These are phyloP conservation scores for Ceriagrion tenellum DNA, from an alignment of 2,888 invertebrate genomes.

Conservation along the genomic window DNA sequence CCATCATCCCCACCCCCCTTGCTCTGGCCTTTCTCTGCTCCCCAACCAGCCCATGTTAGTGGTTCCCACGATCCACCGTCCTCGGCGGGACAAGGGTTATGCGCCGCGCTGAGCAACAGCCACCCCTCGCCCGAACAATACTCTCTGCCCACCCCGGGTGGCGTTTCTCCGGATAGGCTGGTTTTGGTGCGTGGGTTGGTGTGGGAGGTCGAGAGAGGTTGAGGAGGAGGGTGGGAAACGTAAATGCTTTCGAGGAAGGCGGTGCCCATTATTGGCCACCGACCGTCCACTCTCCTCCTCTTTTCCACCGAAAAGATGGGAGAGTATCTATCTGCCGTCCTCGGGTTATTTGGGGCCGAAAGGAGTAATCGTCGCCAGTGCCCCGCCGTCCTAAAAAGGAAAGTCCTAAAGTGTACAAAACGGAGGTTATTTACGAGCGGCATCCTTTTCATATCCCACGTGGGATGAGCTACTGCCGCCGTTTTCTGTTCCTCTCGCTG, in stretches of 20 bases:
- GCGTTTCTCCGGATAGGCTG: background rate
- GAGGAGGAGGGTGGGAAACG: no score
- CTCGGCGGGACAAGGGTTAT: background rate
- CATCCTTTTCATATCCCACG: conserved; percentile 3
- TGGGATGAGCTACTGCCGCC: background rate
- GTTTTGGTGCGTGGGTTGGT: background rate
- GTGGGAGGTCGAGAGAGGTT: no score
- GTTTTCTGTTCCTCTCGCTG: background rate
- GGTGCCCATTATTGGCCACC: background rate
- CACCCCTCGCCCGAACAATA: background rate
- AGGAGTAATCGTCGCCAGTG: conserved; percentile 25
- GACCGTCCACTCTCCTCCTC: background rate
- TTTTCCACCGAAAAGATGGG: background rate
- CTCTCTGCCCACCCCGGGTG: background rate
- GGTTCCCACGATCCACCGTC: background rate
- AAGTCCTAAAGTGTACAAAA: conserved; percentile 2
- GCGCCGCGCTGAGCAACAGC: background rate
- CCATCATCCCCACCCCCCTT: background rate
- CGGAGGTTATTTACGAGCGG: conserved; percentile 7
- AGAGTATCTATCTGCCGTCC: background rate
- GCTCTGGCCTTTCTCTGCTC: background rate
- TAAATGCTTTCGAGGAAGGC: background rate
- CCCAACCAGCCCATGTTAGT: background rate
- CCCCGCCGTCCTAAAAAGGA: conserved; percentile 3
- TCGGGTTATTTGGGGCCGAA: background rate